Base-by-base conservation (phyloP, 2,888 invertebrate species). In the Melitaea athalia region DNA sequence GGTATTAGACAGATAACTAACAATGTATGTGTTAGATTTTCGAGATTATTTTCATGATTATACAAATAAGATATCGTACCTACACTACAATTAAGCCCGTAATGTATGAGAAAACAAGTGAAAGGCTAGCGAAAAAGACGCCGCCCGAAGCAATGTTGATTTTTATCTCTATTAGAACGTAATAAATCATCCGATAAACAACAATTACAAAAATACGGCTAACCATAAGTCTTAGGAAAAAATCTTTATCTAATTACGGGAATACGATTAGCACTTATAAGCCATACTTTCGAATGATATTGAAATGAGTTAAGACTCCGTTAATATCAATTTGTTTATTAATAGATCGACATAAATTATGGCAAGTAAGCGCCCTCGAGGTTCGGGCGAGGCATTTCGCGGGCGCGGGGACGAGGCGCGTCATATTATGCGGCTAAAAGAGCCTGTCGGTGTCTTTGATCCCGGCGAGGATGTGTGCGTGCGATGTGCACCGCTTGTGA, bases 351-450 rank as follows among this genome's bases (percentile, higher is more conserved):
- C 84, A 87, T 91, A 92, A 92, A 90, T 92, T 89, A 91, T 91
- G 87, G 91, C 90, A 86, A 88, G 89, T 86, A 83, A 87, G 89
- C 86, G 88, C 85, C 88, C 87, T 82, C 83, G 84, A 86, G 87
- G 86, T 86, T 82, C 61, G 82, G 79, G 73, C 77, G 80, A 85
- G 86, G 87, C 84, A 87, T 87, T 87, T 88, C 82, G 88, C 88
- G 84, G 88, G 87, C 84, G 86, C 84, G 81, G 85, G 79, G 84
- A 81, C 84, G 78, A 87, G 85, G 85, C 88, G 88, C 91, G 91
- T 92, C 92, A 92, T 91, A 92, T 93, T 92, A 92, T 90, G 91
- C 91, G 87, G 92, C 91, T 92, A 92, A 92, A 92, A 90, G 91
- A 93, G 91, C 86, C 88, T 92, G 91, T 91, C 92, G 92, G 92